Evolutionary conservation across 2,113 vertebrate species (phyloP), one percentile per base, ranked within the genome.

Genomic region (Puntigrus tetrazona): DNA sequence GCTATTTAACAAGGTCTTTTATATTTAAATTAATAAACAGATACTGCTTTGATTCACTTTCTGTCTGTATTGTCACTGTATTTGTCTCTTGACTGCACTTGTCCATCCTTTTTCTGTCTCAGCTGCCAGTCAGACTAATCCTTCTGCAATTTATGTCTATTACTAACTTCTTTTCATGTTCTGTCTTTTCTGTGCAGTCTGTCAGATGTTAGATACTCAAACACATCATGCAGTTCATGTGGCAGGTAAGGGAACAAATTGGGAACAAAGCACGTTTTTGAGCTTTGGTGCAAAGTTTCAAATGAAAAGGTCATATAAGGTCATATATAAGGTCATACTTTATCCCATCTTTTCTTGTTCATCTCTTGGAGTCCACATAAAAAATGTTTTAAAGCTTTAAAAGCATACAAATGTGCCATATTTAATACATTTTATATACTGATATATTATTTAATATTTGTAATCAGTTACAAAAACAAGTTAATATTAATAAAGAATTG

Each of bases 231-330:
- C 87, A 85, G 94, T 84, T 88, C 92, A 92, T 93, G 92, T 91
- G 91, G 90, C 92, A 96, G 94, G 92, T 96, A 93, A 94, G 55
- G 27, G 67, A 13, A 69, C 27, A 76, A 85, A 70, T 41, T 74
- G 47, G 52, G 85, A 67, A 7, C 10, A 38, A 36, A 78, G 5
- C 16, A 43, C 45, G 76, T 69, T 43, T 38, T 8, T 29, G 57
- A 52, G 10, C 5, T 75, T 14, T 31, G 13, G 47, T 43, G 20
- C 29, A 55, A 27, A 76, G 31, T 50, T 27, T 36, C n/a, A 34
- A 38, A 36, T 5, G 50, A 14, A 52, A 76, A 34, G 6, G 4
- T 38, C 67, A n/a, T n/a, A n/a, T n/a, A n/a, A n/a, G n/a, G n/a
- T n/a, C n/a, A n/a, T n/a, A n/a, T n/a, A n/a, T n/a, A n/a, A n/a